Conservation (phyloP, 2,888 invertebrate species). For the Blastobasis adustella region DNA sequence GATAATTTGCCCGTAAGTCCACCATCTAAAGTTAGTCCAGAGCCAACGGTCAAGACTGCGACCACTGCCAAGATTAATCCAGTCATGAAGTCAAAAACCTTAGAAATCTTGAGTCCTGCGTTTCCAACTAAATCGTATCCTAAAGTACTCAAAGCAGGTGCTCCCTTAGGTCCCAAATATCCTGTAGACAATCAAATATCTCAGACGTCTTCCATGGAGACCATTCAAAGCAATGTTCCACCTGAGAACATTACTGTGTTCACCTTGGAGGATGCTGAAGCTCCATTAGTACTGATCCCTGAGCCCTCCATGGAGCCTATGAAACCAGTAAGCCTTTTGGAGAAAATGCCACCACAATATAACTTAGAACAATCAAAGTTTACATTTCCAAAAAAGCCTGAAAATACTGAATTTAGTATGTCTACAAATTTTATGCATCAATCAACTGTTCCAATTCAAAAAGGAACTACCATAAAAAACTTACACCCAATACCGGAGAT, state of each 20-base stretch:
- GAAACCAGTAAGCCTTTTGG: too few relatives aligned
- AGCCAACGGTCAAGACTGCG: constrained; percentile 32
- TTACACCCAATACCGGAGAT: too few relatives aligned
- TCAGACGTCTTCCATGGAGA: too few relatives aligned
- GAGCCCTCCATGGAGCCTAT: constrained; percentile 19
- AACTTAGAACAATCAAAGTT: too few relatives aligned
- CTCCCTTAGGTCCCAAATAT: constrained; percentile 13
- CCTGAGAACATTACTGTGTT: constrained; percentile 42
- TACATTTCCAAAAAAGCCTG: too few relatives aligned
- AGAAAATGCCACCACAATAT: neutral
- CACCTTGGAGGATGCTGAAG: constrained; percentile 30
- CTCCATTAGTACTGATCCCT: constrained; percentile 35
- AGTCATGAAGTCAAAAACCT: constrained; percentile 31
- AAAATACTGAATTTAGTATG: too few relatives aligned
- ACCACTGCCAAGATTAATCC: constrained; percentile 26
- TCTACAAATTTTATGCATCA: too few relatives aligned
- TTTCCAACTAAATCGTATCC: constrained; percentile 31
- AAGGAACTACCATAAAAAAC: too few relatives aligned
- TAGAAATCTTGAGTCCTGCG: constrained; percentile 37
- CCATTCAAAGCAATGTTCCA: constrained; percentile 4
- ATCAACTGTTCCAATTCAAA: too few relatives aligned
- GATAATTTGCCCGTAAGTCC: constrained; percentile 34
- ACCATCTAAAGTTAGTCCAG: constrained; percentile 31
- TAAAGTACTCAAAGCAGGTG: constrained; percentile 34
- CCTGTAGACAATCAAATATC: too few relatives aligned